Percentiles rank a stretch among this genome's conserved stretches.
Evolutionary conservation across 2,797 vertebrate species (phyloP).

Genomic region (Sebastes iracundus): DNA sequence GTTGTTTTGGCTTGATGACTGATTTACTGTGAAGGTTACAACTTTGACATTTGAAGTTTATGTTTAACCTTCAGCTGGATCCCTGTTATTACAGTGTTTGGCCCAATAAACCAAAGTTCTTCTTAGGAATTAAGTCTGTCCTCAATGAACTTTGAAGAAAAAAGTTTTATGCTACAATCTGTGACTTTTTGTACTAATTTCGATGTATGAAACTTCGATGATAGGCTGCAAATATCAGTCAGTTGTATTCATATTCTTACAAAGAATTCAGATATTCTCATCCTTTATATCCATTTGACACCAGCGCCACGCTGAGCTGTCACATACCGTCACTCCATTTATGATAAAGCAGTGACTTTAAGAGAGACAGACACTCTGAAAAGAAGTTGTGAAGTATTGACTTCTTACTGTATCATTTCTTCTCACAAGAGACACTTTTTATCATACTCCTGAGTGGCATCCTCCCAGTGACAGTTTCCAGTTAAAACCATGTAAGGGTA

Average conservation of each 20-base stretch:
- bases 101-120: not conserved
- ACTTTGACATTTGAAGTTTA: constrained; percentile 15
- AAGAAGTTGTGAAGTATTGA: not conserved
- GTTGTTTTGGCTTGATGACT: not conserved
- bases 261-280: not conserved
- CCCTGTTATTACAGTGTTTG: not conserved
- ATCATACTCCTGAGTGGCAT: not conserved
- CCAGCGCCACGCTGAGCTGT: not conserved
- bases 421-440: not conserved
- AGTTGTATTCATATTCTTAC: not conserved
- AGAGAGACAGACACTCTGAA: not conserved
- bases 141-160: not conserved
- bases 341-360: not conserved
- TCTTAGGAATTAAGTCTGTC: not conserved
- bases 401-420: not conserved
- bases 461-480: not conserved
- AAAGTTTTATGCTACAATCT: not conserved
- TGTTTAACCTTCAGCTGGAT: constrained; percentile 9
- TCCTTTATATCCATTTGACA: not conserved
- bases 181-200: not conserved
- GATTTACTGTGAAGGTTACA: not conserved
- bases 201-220: not conserved
- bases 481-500: not conserved
- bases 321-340: not conserved
- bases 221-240: not conserved